Percentiles rank a stretch among this genome's conserved stretches.
These are phyloP conservation scores for Arctopsyche grandis DNA, from an alignment of 1,140 invertebrate genomes.

Conservation along the genomic window DNA sequence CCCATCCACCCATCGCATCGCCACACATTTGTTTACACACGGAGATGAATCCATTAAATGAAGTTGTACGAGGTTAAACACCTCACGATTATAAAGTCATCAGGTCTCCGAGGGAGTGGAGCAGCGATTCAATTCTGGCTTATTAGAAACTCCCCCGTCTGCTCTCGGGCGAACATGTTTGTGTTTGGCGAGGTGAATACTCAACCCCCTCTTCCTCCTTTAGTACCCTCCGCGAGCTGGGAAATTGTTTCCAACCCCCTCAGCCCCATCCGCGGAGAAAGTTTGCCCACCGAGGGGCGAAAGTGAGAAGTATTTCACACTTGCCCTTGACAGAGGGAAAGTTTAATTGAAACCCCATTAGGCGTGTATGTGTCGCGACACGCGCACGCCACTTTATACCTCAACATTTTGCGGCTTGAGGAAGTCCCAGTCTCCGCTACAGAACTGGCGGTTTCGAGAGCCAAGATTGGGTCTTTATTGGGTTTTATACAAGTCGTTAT, in stretches of 20 bases:
- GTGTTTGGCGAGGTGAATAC: constrained; percentile 4
- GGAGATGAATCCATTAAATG: constrained; percentile 11
- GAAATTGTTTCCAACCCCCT: neutral
- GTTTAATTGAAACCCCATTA: constrained; percentile 49
- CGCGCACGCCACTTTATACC: neutral
- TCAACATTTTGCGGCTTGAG: neutral
- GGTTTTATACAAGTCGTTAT: no score
- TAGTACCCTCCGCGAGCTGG: neutral
- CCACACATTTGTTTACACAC: no score
- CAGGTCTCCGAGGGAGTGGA: constrained; percentile 18
- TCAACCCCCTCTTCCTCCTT: neutral
- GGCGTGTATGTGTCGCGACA: constrained; percentile 16
- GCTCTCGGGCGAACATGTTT: constrained; percentile 25
- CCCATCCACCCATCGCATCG: no score
- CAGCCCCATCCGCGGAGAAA: constrained; percentile 32
- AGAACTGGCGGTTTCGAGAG: neutral
- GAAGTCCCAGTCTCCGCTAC: neutral
- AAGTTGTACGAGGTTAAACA: neutral
- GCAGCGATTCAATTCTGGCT: constrained; percentile 31
- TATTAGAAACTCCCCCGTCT: constrained; percentile 38
- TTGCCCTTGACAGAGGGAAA: constrained; percentile 48
- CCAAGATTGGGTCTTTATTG: no score
- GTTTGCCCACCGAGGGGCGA: constrained; percentile 49
- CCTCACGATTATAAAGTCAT: constrained; percentile 38
- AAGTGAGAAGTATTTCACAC: constrained; percentile 54